Conservation (phyloP, 1,140 invertebrate species). For the Luehdorfia chinensis region DNA sequence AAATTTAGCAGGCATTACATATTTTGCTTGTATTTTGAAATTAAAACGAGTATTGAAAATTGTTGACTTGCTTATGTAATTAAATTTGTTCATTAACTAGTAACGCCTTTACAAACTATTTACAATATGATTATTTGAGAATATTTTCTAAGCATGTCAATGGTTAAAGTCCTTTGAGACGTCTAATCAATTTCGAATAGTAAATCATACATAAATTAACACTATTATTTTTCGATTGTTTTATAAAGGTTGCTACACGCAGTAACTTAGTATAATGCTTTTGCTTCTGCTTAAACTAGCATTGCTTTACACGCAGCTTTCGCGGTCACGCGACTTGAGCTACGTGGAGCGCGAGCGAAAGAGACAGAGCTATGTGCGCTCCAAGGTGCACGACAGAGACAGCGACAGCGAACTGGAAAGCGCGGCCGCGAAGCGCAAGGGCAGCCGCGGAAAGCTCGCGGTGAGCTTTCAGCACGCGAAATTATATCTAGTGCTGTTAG, state of each 20-base stretch:
- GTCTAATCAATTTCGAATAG: too few species aligned
- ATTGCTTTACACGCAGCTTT: constrained; percentile 66
- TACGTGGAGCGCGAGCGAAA: constrained; percentile 68
- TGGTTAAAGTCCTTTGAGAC: too few species aligned
- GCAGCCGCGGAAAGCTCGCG: constrained; percentile 74
- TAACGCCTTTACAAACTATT: too few species aligned
- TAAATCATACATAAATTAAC: too few species aligned
- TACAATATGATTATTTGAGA: too few species aligned
- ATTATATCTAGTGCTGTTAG: constrained; percentile 26
- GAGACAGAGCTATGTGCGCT: constrained; percentile 68
- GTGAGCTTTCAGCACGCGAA: constrained; percentile 56
- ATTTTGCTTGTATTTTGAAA: too few species aligned
- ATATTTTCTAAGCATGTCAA: too few species aligned
- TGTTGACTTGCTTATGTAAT: too few species aligned
- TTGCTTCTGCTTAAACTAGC: constrained; percentile 31
- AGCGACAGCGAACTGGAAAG: constrained; percentile 79
- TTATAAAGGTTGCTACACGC: neutral
- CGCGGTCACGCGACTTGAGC: constrained; percentile 62
- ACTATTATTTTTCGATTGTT: too few species aligned
- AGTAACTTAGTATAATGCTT: constrained; percentile 15
- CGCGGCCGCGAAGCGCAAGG: constrained; percentile 75
- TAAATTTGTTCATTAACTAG: too few species aligned
- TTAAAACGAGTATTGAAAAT: too few species aligned
- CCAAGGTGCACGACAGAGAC: constrained; percentile 72
- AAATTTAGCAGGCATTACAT: too few species aligned